phyloP scores from a whole-genome alignment of 1,140 invertebrate genomes.

The Neodiprion pinetum region DNA sequence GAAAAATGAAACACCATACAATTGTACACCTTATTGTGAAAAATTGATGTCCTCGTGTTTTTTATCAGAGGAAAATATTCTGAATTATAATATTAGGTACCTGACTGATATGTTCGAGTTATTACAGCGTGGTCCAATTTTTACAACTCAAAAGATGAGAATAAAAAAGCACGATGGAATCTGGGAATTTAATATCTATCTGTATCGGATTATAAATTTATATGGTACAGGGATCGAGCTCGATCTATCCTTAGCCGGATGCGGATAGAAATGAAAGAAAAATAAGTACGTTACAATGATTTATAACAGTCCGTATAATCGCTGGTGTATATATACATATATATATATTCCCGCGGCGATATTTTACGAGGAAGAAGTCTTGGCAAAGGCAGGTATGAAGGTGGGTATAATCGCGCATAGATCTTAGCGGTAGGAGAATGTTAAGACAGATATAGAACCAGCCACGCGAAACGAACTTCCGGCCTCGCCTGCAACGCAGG shows the following conservation, averaged over 20 bases:
- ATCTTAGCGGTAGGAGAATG: neutral
- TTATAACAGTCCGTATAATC: neutral
- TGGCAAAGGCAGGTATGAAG: neutral
- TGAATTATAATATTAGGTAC: too few relatives aligned
- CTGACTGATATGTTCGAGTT: too few relatives aligned
- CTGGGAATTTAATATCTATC: too few relatives aligned
- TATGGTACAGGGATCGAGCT: neutral
- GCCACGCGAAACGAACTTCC: constrained; percentile 6
- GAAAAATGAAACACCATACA: too few relatives aligned
- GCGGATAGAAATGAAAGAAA: neutral
- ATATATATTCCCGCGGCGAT: neutral
- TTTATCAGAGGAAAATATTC: too few relatives aligned
- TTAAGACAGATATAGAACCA: neutral
- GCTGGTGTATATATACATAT: neutral
- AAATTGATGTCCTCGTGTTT: too few relatives aligned
- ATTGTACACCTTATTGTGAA: too few relatives aligned
- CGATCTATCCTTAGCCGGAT: neutral
- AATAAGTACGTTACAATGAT: constrained; percentile 6
- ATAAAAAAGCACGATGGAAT: too few relatives aligned
- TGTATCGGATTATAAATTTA: neutral
- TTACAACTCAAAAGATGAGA: too few relatives aligned
- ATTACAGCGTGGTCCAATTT: too few relatives aligned
- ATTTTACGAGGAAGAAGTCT: neutral
- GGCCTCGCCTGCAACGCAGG: neutral
- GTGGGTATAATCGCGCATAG: neutral